Conservation (phyloP, 2,888 invertebrate species). For the Eilema sororculum region DNA sequence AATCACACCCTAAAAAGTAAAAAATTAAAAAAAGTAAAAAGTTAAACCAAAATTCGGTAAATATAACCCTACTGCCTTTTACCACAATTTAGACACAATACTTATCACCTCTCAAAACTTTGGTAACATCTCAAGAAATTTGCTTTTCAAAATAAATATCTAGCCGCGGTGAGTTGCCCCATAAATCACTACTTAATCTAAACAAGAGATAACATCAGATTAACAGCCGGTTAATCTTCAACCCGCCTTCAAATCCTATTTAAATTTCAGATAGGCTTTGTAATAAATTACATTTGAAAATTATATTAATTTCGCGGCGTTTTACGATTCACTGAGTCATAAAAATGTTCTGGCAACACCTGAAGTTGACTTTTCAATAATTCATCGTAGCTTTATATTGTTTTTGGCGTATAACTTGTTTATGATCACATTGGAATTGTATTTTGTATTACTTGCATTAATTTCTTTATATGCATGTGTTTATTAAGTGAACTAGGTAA, state of each 20-base stretch:
- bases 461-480: not conserved
- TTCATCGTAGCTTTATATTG: constrained; percentile 21
- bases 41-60: no score
- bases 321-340: constrained; percentile 26
- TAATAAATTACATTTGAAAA: constrained; percentile 21
- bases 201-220: constrained; percentile 23
- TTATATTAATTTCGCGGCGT: constrained; percentile 22
- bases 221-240: constrained; percentile 16
- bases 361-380: constrained; percentile 32
- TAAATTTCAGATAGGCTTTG: constrained; percentile 16
- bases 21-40: no score
- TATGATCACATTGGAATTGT: constrained; percentile 11
- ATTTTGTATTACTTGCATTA: not conserved
- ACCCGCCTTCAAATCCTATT: constrained; percentile 29
- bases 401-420: constrained; percentile 24
- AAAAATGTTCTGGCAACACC: constrained; percentile 39
- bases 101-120: not conserved
- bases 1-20: no score
- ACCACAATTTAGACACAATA: not conserved
- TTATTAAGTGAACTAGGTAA: not conserved
- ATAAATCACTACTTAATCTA: constrained; percentile 32
- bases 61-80: no score
- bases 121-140: constrained; percentile 15
- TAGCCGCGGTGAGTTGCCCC: constrained; percentile 16
- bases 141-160: constrained; percentile 18